phyloP scores from a whole-genome alignment of 2,888 invertebrate genomes.

The Tubulanus polymorphus region DNA sequence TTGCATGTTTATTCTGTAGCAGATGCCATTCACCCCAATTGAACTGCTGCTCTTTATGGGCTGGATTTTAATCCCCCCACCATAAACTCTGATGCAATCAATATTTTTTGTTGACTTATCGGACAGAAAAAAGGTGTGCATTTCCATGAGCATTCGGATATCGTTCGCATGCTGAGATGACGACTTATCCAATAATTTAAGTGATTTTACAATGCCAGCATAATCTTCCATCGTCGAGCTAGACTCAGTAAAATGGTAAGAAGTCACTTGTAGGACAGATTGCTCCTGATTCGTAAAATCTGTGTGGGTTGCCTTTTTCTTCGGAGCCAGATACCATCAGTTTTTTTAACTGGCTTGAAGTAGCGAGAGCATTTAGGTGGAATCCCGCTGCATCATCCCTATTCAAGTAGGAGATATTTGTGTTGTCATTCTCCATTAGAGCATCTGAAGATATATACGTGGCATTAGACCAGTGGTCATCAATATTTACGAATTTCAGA shows the following conservation, averaged over 20 bases:
- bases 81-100: background rate
- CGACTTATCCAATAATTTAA: background rate
- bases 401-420: background rate
- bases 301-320: background rate
- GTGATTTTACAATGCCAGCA: background rate
- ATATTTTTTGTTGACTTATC: background rate
- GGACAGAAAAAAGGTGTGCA: background rate
- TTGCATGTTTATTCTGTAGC: background rate
- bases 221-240: background rate
- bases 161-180: background rate
- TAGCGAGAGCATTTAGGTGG: background rate
- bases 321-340: background rate
- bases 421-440: background rate
- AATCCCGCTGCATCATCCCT: background rate
- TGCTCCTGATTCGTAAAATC: background rate
- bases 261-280: background rate
- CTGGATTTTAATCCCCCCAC: background rate
- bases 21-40: background rate
- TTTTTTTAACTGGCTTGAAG: background rate
- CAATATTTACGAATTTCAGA: background rate
- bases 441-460: background rate
- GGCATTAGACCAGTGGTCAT: constrained; percentile 2
- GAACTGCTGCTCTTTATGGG: background rate
- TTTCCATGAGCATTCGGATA: background rate
- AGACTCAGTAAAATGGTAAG: background rate